These are phyloP conservation scores for Myotis pilosus DNA, from an alignment of 2,797 vertebrate genomes.

Conservation along the genomic window DNA sequence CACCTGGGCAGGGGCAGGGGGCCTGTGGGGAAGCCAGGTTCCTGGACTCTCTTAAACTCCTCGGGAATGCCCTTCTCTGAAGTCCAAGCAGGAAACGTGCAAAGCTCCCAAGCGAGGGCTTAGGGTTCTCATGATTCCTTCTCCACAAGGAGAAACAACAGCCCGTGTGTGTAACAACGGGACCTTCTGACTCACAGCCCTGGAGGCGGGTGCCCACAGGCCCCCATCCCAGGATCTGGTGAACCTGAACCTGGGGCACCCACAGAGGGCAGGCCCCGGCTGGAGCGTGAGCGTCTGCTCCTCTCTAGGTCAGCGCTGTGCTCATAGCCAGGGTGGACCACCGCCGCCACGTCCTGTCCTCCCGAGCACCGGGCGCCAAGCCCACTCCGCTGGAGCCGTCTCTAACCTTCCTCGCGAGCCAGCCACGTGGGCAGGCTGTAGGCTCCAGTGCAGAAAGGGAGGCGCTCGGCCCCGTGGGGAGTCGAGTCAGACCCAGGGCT, in stretches of 20 bases:
- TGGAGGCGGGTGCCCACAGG: background rate
- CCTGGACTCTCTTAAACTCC: background rate
- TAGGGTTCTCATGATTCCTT: background rate
- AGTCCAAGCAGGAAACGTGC: background rate
- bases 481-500: no score
- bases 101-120: background rate
- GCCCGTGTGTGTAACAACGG: rapidly evolving
- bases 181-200: background rate
- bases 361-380: background rate
- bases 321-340: background rate
- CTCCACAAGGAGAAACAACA: background rate
- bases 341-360: background rate
- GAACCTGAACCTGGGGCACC: rapidly evolving
- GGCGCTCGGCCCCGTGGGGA: background rate
- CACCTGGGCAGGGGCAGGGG: rapidly evolving
- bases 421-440: background rate
- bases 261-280: no score
- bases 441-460: background rate
- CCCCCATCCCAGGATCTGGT: no score
- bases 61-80: background rate
- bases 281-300: background rate
- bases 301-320: background rate
- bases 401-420: background rate
- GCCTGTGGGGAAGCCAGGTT: background rate
- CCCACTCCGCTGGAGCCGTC: background rate